Evolutionary conservation across 2,113 vertebrate genomes (phyloP), one percentile per base, ranked within the genome.

Genomic region (Chlorodrepanis virens): DNA sequence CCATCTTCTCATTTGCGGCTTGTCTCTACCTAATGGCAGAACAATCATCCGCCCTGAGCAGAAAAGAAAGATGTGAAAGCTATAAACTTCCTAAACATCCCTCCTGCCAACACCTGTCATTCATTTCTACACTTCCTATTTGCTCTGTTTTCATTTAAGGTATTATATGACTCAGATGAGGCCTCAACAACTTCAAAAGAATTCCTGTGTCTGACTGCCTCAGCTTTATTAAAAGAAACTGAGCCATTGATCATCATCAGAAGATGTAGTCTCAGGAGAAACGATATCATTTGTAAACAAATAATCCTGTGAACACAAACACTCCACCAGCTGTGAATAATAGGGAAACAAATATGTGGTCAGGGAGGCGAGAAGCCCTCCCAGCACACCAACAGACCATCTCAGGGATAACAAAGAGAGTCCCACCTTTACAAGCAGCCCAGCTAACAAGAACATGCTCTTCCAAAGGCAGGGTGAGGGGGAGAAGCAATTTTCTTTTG

Each of bases 171-270:
- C 90, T 93, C 91, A 95, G 80, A 94, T 1, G 14, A 94, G 89
- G 67, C 77, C 93, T 89, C 86, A 95, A 90, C 86, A 93, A 76
- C 89, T 94, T 97, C 93, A 94, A 92, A 96, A 97, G 82, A 84
- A 94, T 90, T 94, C 68, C 74, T 59, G 47, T 81, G 74, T 96
- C 77, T 90, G 77, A 90, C 85, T 95, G 92, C 82, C 54, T 95
- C 53, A 40, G 77, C 72, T 94, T 96, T 97, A 96, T 94, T 96
- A 94, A 96, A 96, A 85, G 85, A 94, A 96, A 96, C 96, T 72
- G 94, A 97, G 80, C 92, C 92, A 96, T 74, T 97, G 95, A 97
- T 96, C 91, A 96, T 82, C 92, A 90, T 90, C 83, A 74, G 28
- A 63, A 89, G 69, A 93, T 71, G 77, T 11, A 89, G 84, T 90